Conservation (phyloP, 1,140 invertebrate genomes). For the Vanessa tameamea region DNA sequence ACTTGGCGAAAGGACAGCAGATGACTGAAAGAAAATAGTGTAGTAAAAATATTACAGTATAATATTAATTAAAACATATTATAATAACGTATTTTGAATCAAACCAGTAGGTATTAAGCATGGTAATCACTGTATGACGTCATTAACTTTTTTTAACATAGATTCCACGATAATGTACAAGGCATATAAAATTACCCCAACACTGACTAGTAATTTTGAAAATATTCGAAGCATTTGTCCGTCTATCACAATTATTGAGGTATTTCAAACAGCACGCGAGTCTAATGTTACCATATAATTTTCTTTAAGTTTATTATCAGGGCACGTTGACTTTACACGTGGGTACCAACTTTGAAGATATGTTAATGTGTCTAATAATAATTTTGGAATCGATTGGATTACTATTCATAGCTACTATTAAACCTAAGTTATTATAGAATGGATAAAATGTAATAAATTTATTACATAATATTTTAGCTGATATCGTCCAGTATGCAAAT, state of each 20-base stretch:
- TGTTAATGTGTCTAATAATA: not conserved
- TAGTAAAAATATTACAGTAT: too few relatives aligned
- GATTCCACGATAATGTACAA: slow-evolving; percentile 1
- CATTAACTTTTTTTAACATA: not conserved
- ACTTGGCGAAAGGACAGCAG: too few relatives aligned
- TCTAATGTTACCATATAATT: slow-evolving; percentile 31
- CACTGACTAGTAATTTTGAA: slow-evolving; percentile 31
- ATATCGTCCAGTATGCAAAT: too few relatives aligned
- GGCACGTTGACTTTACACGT: not conserved
- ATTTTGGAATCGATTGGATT: not conserved
- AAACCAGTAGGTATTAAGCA: too few relatives aligned
- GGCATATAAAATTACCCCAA: slow-evolving; percentile 10
- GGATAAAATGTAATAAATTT: too few relatives aligned
- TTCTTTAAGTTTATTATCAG: slow-evolving; percentile 17
- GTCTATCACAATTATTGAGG: slow-evolving; percentile 42
- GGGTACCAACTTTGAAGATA: not conserved
- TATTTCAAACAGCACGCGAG: slow-evolving; percentile 39
- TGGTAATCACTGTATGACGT: too few relatives aligned
- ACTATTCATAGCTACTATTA: too few relatives aligned
- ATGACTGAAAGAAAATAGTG: too few relatives aligned
- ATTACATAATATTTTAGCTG: too few relatives aligned
- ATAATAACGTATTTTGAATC: too few relatives aligned
- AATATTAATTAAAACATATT: too few relatives aligned
- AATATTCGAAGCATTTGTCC: slow-evolving; percentile 42
- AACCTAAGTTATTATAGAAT: too few relatives aligned